Percentiles rank a stretch among this genome's conserved stretches.
Conservation (phyloP, 2,797 vertebrate species). For the Antennarius maculatus region DNA sequence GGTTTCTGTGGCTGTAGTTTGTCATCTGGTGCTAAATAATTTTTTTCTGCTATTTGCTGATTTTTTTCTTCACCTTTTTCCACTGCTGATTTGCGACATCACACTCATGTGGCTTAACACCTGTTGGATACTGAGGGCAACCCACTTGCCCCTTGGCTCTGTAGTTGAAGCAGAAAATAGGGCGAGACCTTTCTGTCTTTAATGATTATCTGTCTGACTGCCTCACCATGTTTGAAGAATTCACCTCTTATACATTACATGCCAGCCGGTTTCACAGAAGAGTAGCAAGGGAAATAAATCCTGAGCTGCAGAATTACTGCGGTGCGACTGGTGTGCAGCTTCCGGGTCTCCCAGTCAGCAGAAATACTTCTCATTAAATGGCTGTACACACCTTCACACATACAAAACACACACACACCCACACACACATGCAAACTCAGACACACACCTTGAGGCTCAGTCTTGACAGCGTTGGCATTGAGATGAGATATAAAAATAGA, state of each 20-base stretch:
- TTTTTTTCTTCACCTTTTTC: constrained; percentile 18
- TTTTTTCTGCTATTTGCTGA: constrained; percentile 6
- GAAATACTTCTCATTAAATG: constrained; percentile 52
- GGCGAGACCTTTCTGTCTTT: constrained; percentile 23
- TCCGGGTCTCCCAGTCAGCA: constrained; percentile 52
- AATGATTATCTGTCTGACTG: constrained; percentile 41
- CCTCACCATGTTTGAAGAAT: constrained; percentile 39
- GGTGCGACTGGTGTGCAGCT: constrained; percentile 28
- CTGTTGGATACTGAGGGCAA: constrained; percentile 28
- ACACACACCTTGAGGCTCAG: constrained; percentile 31
- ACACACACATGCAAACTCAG: background rate
- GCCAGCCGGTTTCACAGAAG: constrained; percentile 26
- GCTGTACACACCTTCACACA: constrained; percentile 5
- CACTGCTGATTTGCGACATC: constrained; percentile 8
- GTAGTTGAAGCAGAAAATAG: constrained; percentile 40
- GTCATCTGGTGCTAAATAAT: constrained; percentile 2
- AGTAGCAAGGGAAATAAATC: constrained; percentile 44
- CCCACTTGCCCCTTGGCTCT: constrained; percentile 22
- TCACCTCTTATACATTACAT: constrained; percentile 18
- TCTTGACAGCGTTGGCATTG: constrained; percentile 46
- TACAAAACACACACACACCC: constrained; percentile 7
- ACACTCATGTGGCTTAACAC: constrained; percentile 32
- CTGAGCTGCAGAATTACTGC: constrained; percentile 35
- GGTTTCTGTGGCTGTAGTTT: constrained; percentile 26
- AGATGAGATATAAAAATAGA: constrained; percentile 50